These are phyloP conservation scores for Drosophila cardini DNA, from an alignment of 1,140 invertebrate genomes.

Conservation along the genomic window DNA sequence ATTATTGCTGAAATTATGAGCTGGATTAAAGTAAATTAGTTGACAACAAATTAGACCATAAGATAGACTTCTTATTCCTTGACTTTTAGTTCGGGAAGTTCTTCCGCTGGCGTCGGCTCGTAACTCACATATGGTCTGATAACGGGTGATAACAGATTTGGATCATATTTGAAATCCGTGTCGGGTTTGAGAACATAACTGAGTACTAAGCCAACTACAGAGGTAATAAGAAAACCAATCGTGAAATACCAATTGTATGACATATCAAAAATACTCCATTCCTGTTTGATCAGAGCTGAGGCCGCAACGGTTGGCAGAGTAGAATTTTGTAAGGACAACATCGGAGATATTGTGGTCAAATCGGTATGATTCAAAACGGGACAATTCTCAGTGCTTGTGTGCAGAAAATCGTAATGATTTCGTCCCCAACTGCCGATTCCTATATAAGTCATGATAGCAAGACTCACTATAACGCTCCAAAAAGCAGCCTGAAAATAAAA, in stretches of 20 bases:
- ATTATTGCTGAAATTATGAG: background rate
- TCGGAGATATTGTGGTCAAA: background rate
- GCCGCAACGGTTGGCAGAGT: background rate
- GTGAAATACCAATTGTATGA: slow-evolving; percentile 88
- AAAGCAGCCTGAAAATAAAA: slow-evolving; percentile 85
- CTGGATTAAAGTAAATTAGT: slow-evolving; percentile 2
- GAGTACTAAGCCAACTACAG: slow-evolving; percentile 86
- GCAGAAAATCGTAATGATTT: slow-evolving; percentile 81
- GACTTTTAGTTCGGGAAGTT: slow-evolving; percentile 51
- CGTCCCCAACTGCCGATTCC: slow-evolving; percentile 89
- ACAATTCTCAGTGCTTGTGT: slow-evolving; percentile 87
- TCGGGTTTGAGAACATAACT: slow-evolving; percentile 79
- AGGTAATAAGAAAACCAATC: slow-evolving; percentile 87
- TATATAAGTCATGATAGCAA: slow-evolving; percentile 90
- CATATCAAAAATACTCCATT: slow-evolving; percentile 86
- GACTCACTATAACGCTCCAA: slow-evolving; percentile 87
- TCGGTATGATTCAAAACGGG: slow-evolving; percentile 72
- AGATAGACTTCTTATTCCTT: slow-evolving; percentile 15
- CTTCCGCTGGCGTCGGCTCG: slow-evolving; percentile 50
- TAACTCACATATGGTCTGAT: slow-evolving; percentile 60
- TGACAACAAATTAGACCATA: background rate
- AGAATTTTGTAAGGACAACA: background rate
- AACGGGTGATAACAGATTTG: slow-evolving; percentile 84
- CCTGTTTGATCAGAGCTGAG: background rate
- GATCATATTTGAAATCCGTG: slow-evolving; percentile 69